phyloP scores from a whole-genome alignment of 2,888 invertebrate species.

The Dryadula phaetusa region DNA sequence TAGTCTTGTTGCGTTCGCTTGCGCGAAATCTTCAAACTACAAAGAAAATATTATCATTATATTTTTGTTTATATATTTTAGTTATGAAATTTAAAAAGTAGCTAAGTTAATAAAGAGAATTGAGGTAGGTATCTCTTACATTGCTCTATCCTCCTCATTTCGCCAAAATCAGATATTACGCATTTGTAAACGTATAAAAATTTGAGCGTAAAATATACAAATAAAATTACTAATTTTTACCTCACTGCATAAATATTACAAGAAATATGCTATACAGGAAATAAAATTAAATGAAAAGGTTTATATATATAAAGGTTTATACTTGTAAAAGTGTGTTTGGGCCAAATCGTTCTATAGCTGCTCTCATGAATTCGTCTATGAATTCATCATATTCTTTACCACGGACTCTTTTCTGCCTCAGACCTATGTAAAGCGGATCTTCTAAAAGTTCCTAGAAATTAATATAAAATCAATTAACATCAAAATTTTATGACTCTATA shows the following conservation, averaged over 20 bases:
- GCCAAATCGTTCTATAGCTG: constrained; percentile 93
- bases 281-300: too few species aligned
- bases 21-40: constrained; percentile 98
- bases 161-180: too few species aligned
- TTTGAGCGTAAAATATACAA: too few species aligned
- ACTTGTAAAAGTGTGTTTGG: constrained; percentile 92
- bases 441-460: constrained; percentile 88
- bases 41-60: not conserved
- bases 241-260: not conserved
- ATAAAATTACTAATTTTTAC: too few species aligned
- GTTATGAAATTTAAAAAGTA: too few species aligned
- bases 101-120: too few species aligned
- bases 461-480: not conserved
- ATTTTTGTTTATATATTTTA: not conserved
- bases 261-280: not conserved
- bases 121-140: too few species aligned
- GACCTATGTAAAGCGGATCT: constrained; percentile 97
- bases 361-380: constrained; percentile 98
- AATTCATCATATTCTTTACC: constrained; percentile 96
- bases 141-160: too few species aligned
- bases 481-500: too few species aligned
- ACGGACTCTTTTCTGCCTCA: constrained; percentile 93
- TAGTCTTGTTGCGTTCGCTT: constrained; percentile 97
- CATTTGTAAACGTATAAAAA: too few species aligned
- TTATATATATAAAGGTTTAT: constrained; percentile 41